Evolutionary conservation across 1,140 invertebrate genomes (phyloP).

Genomic region (Bicyclus anynana): DNA sequence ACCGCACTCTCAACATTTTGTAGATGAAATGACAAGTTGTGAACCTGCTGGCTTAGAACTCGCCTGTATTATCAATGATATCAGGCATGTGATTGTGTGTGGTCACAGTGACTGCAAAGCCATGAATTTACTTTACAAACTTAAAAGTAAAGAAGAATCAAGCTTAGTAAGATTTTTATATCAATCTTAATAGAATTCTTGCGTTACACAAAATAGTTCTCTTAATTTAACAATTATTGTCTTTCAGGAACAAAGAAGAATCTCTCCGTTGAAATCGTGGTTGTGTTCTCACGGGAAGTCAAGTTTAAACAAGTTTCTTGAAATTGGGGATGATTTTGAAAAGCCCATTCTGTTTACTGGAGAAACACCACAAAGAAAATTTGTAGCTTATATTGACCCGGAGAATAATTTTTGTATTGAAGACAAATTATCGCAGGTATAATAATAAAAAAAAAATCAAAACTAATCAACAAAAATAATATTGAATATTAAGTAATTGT

Average conservation of each 20-base stretch:
- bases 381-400: constrained; percentile 96
- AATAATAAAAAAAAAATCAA: too few relatives aligned
- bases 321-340: constrained; percentile 84
- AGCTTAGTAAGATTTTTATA: constrained; percentile 78
- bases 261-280: constrained; percentile 95
- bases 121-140: constrained; percentile 93
- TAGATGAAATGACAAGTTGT: constrained; percentile 91
- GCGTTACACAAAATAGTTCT: too few relatives aligned
- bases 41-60: constrained; percentile 97
- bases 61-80: constrained; percentile 95
- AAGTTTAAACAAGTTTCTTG: constrained; percentile 90
- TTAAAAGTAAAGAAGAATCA: constrained; percentile 87
- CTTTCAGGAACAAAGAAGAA: constrained; percentile 84
- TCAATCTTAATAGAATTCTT: neutral
- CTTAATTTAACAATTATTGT: neutral
- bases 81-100: constrained; percentile 95
- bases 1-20: constrained; percentile 92
- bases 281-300: constrained; percentile 90
- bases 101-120: constrained; percentile 99
- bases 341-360: constrained; percentile 90
- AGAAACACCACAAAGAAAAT: constrained; percentile 90
- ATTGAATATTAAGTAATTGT: neutral
- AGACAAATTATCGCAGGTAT: constrained; percentile 95
- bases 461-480: too few relatives aligned
- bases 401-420: constrained; percentile 92